Base-by-base conservation (phyloP, 2,888 invertebrate genomes). In the Clistopyga incitator region DNA sequence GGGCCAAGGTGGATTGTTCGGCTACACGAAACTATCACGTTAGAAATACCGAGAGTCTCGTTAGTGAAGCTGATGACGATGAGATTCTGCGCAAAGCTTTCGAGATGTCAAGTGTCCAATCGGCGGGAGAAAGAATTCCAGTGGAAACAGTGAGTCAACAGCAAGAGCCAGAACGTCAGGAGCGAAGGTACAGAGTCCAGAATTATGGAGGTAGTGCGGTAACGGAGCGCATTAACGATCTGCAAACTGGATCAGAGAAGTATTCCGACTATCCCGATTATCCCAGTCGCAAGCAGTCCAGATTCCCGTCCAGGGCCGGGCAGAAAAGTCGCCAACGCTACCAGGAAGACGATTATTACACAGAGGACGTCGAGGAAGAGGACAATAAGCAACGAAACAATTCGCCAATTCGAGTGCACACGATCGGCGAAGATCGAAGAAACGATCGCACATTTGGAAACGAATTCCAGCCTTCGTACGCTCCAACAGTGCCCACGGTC, bases 1-100 rank as follows among this genome's bases (percentile, higher is more conserved):
- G 96, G 96, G 95, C 94, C 93, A 95, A 95, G 87, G 96, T 96
- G 0, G 94, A 95, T 85, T 96, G 96, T 87, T 92, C 94, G 47
- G 90, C 93, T 38, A 94, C 95, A 2, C 92, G 93, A 79, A 92
- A 93, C 79, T 93, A 94, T 84, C 94, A 93, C 82, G 86, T 20
- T 34, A 81, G 20, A 15, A 84, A 84, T 15, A 76, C 20, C 25
- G 20, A 79, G 71, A 75, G 52, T 45, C 42, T 68, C n/a, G 59
- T 79, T 13, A 85, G 80, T 59, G 70, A 91, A 61, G 89, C 89
- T 34, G 94, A 94, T 67, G 95, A 95, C 15, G 94, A 94, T 38
- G 94, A 95, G 76, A 94, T 95, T 84, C 94, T 95, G 92, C 94
- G 94, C 54, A 95, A 95, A 78, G 93, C 95, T 1, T 95, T 94